Evolutionary conservation across 2,888 invertebrate genomes (phyloP), one percentile per base, ranked within the genome.

Genomic region (Sphaerophoria taeniata): DNA sequence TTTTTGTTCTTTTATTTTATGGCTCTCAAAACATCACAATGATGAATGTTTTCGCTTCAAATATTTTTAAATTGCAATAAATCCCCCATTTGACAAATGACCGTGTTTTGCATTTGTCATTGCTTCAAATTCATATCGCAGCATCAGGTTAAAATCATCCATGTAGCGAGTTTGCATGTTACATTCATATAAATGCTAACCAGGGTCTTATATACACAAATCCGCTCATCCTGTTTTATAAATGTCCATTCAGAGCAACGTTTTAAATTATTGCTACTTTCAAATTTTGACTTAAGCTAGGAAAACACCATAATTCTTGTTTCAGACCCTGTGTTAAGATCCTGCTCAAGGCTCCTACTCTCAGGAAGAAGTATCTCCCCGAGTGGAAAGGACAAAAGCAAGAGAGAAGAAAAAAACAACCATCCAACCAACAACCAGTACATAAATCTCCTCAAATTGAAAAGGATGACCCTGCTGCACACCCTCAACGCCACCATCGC

Each of bases 281-380:
- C 81, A 73, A 81, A 85, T 77, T 85, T 81, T 85, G 76, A 81
- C 85, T 85, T 81, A 81, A 85, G 76, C 77, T 69, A 73, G 76
- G 70, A 72, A 85, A 85, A 81, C 70, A 81, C 77, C 81, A 85
- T 85, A 85, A 85, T 81, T 85, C 85, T 85, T 85, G 34, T 85
- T 73, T 69, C 81, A 81, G 39, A 65, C 81, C 67, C 61, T 73
- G n/a, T 76, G 58, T 77, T 81, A 58, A 81, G 69, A 76, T 76
- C 73, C 76, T 73, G 58, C 53, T 63, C 45, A 47, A 60, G 43
- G 43, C 31, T 61, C 24, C 51, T 43, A 47, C 56, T 51, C 55
- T 55, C 56, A 24, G 53, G 24, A 65, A 36, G 34, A 45, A 53
- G 56, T 14, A 14, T 31, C 36, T 31, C 33, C 11, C 14, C n/a